Base-by-base conservation (phyloP, 2,888 invertebrate species). In the Cremastobaeus sp. region DNA sequence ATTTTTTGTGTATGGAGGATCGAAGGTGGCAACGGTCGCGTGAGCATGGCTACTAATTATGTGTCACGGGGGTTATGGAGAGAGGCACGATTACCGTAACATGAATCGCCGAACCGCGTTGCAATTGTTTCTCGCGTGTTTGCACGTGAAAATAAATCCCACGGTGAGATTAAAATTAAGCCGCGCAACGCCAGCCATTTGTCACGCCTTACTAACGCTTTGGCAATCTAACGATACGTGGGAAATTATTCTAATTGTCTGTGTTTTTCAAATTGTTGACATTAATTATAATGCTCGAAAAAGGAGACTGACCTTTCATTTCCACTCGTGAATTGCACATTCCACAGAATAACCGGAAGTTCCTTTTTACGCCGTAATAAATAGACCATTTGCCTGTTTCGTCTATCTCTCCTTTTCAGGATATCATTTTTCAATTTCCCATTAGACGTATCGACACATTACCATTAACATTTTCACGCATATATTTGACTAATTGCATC, bases 91-190 rank as follows among this genome's bases (percentile, higher is more conserved):
- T 76, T 76, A 64, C 76, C 54, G 69, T 74, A 71, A 74, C 71
- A 59, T 60, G 70, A 74, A 74, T 76, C 60, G 69, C 72, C 69
- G 69, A 72, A 72, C 69, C 69, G 68, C 70, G 47, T 47, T 57
- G 62, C 65, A 60, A 76, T 72, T 76, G 76, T 76, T 76, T 76
- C 76, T 76, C 68, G 69, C 76, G 76, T 76, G 71, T 76, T 72
- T 69, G 76, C 65, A 76, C 74, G 74, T 76, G 76, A 69, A 76
- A 72, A 72, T 76, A 72, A 76, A 76, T 76, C 69, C 72, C 72
- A 76, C 75, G 65, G 69, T 69, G 52, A 72, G 68, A 65, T 69
- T 65, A 69, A 69, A 72, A 76, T 64, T 76, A 66, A 74, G 70
- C 74, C 74, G 70, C 74, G 70, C 74, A 70, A 70, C 66, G 70